These are phyloP conservation scores for Pseudachorutes palmiensis DNA, from an alignment of 1,140 invertebrate species.

Conservation along the genomic window DNA sequence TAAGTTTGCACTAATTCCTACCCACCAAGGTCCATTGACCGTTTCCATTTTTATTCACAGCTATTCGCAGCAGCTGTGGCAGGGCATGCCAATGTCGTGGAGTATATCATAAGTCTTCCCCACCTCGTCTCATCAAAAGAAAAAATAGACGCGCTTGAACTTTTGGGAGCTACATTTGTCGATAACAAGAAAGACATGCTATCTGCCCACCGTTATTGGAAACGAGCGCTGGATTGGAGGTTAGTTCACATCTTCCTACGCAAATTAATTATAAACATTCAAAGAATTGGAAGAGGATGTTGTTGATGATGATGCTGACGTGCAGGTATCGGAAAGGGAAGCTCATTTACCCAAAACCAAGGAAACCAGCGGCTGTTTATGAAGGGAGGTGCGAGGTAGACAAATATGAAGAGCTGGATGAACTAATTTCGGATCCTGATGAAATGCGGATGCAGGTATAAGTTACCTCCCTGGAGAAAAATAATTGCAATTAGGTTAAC, in stretches of 20 bases:
- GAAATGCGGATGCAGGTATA: constrained; percentile 86
- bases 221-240: constrained; percentile 75
- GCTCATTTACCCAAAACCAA: constrained; percentile 58
- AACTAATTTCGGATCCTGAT: constrained; percentile 82
- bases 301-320: no score
- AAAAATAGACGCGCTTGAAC: constrained; percentile 80
- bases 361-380: constrained; percentile 64
- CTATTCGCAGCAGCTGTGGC: constrained; percentile 52
- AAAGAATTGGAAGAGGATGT: no score
- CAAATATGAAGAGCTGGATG: constrained; percentile 67
- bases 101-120: constrained; percentile 69
- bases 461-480: background rate
- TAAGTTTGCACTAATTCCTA: constrained; percentile 64
- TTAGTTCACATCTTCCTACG: constrained; percentile 39
- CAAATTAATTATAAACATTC: constrained; percentile 1
- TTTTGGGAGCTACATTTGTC: constrained; percentile 92
- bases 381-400: constrained; percentile 75
- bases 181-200: constrained; percentile 92
- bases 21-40: background rate
- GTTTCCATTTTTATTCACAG: constrained; percentile 35
- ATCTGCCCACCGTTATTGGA: constrained; percentile 78
- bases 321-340: constrained; percentile 49
- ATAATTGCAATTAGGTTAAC: background rate
- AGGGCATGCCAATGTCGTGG: constrained; percentile 84
- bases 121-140: constrained; percentile 64